These are phyloP conservation scores for Coelinius sp. DNA, from an alignment of 2,888 invertebrate species.

Conservation along the genomic window DNA sequence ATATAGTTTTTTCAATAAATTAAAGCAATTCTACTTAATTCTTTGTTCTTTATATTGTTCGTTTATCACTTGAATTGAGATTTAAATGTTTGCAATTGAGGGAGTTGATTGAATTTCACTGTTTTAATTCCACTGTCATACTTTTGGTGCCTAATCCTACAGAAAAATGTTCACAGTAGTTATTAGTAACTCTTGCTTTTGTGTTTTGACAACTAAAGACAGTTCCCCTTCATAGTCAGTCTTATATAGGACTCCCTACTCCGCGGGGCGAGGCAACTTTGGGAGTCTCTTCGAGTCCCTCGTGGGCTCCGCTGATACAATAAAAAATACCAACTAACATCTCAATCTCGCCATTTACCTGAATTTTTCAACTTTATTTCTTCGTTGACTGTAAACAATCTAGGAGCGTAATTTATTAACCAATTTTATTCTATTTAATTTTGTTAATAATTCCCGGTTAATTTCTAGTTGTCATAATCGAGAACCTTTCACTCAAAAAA, in stretches of 20 bases:
- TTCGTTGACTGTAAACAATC: slow-evolving; percentile 1
- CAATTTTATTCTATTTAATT: neutral
- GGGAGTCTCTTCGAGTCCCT: slow-evolving; percentile 44
- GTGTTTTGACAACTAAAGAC: slow-evolving; percentile 66
- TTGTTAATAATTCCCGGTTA: neutral
- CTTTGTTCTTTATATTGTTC: too few species aligned
- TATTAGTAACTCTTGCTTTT: slow-evolving; percentile 54
- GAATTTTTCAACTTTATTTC: slow-evolving; percentile 10
- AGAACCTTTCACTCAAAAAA: neutral
- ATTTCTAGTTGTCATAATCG: neutral
- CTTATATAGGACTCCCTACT: slow-evolving; percentile 69
- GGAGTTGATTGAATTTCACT: neutral
- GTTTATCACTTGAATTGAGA: neutral
- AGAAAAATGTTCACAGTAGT: neutral
- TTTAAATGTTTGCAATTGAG: neutral
- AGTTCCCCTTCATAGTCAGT: slow-evolving; percentile 66
- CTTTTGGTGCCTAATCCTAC: neutral
- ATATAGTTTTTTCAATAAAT: slow-evolving; percentile 1
- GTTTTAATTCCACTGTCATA: neutral
- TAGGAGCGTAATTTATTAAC: neutral
- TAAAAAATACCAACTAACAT: slow-evolving; percentile 40
- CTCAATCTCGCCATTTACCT: slow-evolving; percentile 23
- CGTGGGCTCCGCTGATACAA: slow-evolving; percentile 38
- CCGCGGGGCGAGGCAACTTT: slow-evolving; percentile 55
- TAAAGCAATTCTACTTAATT: slow-evolving; percentile 10